Conservation (phyloP, 2,797 vertebrate genomes). For the Aplochiton taeniatus region DNA sequence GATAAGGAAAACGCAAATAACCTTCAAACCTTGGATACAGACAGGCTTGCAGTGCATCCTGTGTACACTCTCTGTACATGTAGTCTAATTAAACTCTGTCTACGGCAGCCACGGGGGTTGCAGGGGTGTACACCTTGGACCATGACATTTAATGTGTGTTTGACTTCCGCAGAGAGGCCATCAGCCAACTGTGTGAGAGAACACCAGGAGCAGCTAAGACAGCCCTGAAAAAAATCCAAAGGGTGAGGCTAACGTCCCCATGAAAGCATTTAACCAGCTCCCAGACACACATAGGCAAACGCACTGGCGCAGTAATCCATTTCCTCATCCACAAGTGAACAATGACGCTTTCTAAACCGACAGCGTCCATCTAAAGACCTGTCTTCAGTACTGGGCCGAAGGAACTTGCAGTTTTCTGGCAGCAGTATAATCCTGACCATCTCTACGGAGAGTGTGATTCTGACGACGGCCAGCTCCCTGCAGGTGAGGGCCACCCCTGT, state of each 20-base stretch:
- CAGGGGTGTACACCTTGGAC: no score
- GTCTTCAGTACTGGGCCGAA: conserved; percentile 87
- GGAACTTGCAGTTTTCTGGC: conserved; percentile 91
- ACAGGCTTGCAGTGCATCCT: background rate
- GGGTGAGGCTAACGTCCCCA: conserved; percentile 70
- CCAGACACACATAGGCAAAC: conserved; percentile 17
- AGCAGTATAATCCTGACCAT: conserved; percentile 84
- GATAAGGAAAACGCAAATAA: background rate
- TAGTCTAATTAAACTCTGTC: no score
- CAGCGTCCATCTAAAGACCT: conserved; percentile 83
- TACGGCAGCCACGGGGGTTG: no score
- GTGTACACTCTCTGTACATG: no score
- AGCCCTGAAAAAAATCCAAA: conserved; percentile 80
- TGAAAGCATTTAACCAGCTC: conserved; percentile 8
- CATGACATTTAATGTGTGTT: conserved; percentile 1
- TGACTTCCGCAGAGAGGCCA: conserved; percentile 84
- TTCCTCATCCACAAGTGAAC: conserved; percentile 10
- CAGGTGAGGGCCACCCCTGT: conserved; percentile 75
- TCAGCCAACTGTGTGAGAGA: conserved; percentile 87
- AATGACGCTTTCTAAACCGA: conserved; percentile 40
- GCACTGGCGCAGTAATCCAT: background rate
- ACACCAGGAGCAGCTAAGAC: conserved; percentile 74
- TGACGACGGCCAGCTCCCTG: conserved; percentile 81
- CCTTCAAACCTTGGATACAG: background rate
- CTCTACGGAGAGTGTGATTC: conserved; percentile 84